Base-by-base conservation (phyloP, 2,797 vertebrate species). In the Spinus pinus region DNA sequence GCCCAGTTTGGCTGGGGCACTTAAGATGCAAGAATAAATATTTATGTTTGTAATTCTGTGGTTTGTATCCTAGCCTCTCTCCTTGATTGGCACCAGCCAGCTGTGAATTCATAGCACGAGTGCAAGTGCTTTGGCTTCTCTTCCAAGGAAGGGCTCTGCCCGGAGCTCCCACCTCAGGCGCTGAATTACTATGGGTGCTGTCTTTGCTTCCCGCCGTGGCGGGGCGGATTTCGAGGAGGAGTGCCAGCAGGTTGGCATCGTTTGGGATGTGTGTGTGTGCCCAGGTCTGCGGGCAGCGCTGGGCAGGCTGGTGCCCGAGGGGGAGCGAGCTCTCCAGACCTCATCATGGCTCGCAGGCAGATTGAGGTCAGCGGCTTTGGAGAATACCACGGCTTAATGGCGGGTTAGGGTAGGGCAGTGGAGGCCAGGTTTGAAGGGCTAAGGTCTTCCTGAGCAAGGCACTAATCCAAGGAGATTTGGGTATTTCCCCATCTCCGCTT, bases 181-280 rank as follows among this genome's bases (percentile, higher is more conserved):
- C 1, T 49, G 31, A 2, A 0, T 60, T 33, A 2, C 28, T 4
- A 31, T 5, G 1, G 3, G 20, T 23, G 2, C 2, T 8, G 23
- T 11, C 10, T 12, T 20, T 1, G 16, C 49, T 51, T 42, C 23
- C 57, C 0, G 2, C 31, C 0, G 3, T 0, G 1, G 30, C 15
- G 7, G 47, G 30, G 53, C 14, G 6, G 60, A 3, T 33, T 8
- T 2, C 0, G 4, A 33, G 44, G 33, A 47, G 72, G 64, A 4
- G 39, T 5, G 28, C 23, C 89, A 10, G 77, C 37, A 39, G 41
- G 16, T 5, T 5, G 4, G 28, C 2, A 0, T 3, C 0, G 0
- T 23, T 37, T 8, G 70, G n/a, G 19, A 20, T 4, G 22, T 6
- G 14, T 4, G 24, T 6, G 10, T 0, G 4, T n/a, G 33, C n/a